phyloP scores from a whole-genome alignment of 2,888 invertebrate genomes.

The Chrysodeixis includens region DNA sequence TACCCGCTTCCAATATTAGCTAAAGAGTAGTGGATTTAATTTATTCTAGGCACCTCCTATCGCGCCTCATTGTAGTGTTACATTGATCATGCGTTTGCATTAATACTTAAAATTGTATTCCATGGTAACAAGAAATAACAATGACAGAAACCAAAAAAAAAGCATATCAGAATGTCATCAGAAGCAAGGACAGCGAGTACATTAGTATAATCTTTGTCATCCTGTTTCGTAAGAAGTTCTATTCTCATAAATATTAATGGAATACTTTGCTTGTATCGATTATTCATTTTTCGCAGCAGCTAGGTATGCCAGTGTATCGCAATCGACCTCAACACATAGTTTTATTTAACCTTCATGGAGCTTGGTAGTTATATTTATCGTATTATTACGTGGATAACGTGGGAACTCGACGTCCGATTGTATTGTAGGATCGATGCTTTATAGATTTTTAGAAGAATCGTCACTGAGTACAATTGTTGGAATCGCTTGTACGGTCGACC shows the following conservation, averaged over 20 bases:
- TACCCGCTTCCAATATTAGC: neutral
- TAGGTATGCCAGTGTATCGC: neutral
- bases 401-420: conserved; percentile 52
- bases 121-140: neutral
- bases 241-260: neutral
- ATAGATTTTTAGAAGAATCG: conserved; percentile 37
- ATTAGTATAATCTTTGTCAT: neutral
- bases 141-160: neutral
- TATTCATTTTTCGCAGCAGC: conserved; percentile 6
- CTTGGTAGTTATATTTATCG: conserved; percentile 20
- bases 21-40: neutral
- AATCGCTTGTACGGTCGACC: neutral
- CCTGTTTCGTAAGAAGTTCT: neutral
- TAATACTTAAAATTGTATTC: neutral
- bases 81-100: neutral
- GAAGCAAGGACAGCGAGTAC: neutral
- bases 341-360: conserved; percentile 37
- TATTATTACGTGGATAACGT: conserved; percentile 36
- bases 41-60: neutral
- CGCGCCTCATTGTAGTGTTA: too few relatives aligned
- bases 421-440: conserved; percentile 31
- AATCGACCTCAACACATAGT: neutral
- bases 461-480: conserved; percentile 7
- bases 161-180: neutral
- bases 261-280: neutral